These are phyloP conservation scores for Drosophila anceps DNA, from an alignment of 2,888 invertebrate genomes.

Conservation along the genomic window DNA sequence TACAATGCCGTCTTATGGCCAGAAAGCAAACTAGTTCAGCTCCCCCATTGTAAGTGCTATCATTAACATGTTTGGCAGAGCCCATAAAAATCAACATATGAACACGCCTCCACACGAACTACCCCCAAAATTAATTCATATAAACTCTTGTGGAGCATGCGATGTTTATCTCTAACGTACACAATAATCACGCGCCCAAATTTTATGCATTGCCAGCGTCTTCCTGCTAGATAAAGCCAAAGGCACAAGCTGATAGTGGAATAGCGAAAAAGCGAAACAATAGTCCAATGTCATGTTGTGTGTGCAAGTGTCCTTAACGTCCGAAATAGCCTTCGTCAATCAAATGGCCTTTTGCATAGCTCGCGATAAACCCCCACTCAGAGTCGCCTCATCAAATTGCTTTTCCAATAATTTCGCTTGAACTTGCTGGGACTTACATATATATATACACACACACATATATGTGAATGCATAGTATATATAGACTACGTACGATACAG, in stretches of 20 bases:
- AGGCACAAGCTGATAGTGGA: background rate
- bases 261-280: background rate
- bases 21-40: conserved; percentile 7
- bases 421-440: conserved; percentile 44
- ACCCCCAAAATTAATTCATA: conserved; percentile 7
- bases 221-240: conserved; percentile 1
- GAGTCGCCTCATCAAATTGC: conserved; percentile 34
- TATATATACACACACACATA: background rate
- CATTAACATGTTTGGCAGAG: conserved; percentile 12
- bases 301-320: conserved; percentile 7
- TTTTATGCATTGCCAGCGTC: background rate
- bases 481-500: background rate
- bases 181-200: background rate
- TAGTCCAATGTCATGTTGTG: conserved; percentile 28
- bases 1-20: background rate
- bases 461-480: background rate
- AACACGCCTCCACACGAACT: conserved; percentile 5
- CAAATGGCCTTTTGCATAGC: conserved; percentile 50
- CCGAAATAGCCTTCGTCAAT: conserved; percentile 38
- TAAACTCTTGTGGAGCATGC: conserved; percentile 14
- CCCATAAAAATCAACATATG: conserved; percentile 33
- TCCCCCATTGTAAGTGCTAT: background rate
- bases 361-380: conserved; percentile 20
- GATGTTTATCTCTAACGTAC: conserved; percentile 27
- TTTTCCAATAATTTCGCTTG: conserved; percentile 57